These are phyloP conservation scores for Anolis sagrei DNA, from an alignment of 2,113 vertebrate species.

Conservation along the genomic window DNA sequence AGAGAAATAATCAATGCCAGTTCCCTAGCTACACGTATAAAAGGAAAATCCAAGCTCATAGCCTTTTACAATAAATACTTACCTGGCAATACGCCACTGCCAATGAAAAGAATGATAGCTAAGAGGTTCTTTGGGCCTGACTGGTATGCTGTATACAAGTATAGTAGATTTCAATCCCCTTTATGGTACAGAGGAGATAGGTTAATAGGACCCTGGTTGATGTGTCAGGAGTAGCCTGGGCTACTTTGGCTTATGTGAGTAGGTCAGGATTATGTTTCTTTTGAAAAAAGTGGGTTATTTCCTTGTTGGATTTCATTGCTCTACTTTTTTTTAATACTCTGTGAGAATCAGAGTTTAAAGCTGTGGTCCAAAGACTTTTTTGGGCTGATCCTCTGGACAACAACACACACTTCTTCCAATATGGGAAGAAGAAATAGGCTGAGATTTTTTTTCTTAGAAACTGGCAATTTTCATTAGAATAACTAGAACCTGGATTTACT, in stretches of 20 bases:
- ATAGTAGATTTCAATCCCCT: not conserved
- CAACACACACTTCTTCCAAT: too few species aligned
- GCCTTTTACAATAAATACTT: not conserved
- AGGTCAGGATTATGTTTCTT: not conserved
- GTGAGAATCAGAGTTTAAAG: not conserved
- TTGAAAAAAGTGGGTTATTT: not conserved
- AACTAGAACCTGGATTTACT: not conserved
- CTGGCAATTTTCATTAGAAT: not conserved
- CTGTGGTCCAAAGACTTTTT: not conserved
- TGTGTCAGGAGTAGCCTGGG: not conserved
- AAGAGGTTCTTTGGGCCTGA: not conserved
- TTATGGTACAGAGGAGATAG: not conserved
- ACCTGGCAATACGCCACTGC: not conserved
- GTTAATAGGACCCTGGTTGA: not conserved
- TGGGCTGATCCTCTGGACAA: too few species aligned
- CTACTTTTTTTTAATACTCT: not conserved
- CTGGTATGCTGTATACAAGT: not conserved
- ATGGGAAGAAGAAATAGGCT: too few species aligned
- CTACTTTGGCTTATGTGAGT: not conserved
- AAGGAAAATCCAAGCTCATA: not conserved
- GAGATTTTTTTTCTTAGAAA: not conserved
- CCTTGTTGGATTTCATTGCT: not conserved
- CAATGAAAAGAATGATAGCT: not conserved
- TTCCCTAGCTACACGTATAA: not conserved
- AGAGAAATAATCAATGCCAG: not conserved